Evolutionary conservation across 2,888 invertebrate genomes (phyloP).

Genomic region (Athripsodes cinereus): DNA sequence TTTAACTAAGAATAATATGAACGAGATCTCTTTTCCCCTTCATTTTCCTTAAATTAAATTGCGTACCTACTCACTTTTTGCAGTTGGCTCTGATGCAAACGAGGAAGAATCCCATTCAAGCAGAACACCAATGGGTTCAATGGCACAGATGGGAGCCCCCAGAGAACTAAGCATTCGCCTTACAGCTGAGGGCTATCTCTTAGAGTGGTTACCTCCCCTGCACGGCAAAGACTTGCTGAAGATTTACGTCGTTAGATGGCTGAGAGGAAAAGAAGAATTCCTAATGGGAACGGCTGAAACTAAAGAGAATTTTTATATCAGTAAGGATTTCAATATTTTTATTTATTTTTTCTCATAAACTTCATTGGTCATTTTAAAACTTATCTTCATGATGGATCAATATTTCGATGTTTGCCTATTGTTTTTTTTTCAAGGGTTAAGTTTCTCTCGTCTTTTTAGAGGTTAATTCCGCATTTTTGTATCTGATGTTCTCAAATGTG

Average conservation of each 20-base stretch:
- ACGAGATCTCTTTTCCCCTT: too few species aligned
- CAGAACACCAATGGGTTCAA: slow-evolving; percentile 8
- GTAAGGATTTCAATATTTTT: too few species aligned
- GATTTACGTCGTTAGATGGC: slow-evolving; percentile 66
- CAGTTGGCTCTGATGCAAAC: not conserved
- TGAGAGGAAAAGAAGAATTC: slow-evolving; percentile 55
- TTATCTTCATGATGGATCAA: too few species aligned
- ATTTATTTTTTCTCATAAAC: too few species aligned
- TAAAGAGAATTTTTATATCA: slow-evolving; percentile 59
- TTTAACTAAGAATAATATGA: too few species aligned
- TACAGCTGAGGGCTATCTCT: slow-evolving; percentile 67
- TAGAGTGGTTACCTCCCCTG: slow-evolving; percentile 67
- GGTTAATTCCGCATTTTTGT: too few species aligned
- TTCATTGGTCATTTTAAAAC: too few species aligned
- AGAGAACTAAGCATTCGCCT: slow-evolving; percentile 64
- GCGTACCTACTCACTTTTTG: not conserved
- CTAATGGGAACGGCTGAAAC: slow-evolving; percentile 64
- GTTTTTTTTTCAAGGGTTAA: too few species aligned
- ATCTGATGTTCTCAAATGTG: too few species aligned
- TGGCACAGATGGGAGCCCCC: slow-evolving; percentile 48
- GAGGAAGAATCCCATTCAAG: not conserved
- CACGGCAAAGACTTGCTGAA: slow-evolving; percentile 51
- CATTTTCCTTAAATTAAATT: too few species aligned
- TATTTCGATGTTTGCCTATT: too few species aligned
- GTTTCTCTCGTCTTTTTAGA: too few species aligned